These are phyloP conservation scores for Corvus hawaiiensis DNA, from an alignment of 2,113 vertebrate species.

Conservation along the genomic window DNA sequence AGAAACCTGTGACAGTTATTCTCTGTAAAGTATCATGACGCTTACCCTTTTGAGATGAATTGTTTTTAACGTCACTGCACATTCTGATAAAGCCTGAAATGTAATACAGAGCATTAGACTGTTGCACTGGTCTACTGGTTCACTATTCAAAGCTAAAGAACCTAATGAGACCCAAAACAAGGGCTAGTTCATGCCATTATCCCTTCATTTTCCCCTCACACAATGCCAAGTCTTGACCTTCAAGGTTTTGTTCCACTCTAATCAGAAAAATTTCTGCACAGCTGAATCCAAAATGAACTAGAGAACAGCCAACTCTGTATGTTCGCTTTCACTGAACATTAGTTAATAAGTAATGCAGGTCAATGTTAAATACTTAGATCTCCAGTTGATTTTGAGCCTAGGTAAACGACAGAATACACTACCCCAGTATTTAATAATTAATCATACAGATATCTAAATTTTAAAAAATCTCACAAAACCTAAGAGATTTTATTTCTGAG, in stretches of 20 bases:
- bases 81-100: slow-evolving; percentile 91
- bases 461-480: not conserved
- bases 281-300: not conserved
- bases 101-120: not conserved
- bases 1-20: not conserved
- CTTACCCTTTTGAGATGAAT: slow-evolving; percentile 96
- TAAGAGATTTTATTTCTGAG: not conserved
- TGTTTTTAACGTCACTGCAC: slow-evolving; percentile 90
- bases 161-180: not conserved
- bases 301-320: not conserved
- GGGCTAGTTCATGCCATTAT: not conserved
- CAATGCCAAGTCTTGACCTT: not conserved
- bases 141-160: not conserved
- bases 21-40: not conserved
- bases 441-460: not conserved
- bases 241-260: not conserved
- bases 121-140: not conserved
- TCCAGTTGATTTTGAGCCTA: not conserved
- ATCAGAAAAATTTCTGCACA: not conserved
- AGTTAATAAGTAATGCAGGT: not conserved
- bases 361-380: not conserved
- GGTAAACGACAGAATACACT: not conserved
- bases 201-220: not conserved
- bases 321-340: not conserved
- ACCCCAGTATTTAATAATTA: not conserved